Evolutionary conservation across 2,888 invertebrate genomes (phyloP), one percentile per base, ranked within the genome.

Genomic region (Microplitis deprimator): DNA sequence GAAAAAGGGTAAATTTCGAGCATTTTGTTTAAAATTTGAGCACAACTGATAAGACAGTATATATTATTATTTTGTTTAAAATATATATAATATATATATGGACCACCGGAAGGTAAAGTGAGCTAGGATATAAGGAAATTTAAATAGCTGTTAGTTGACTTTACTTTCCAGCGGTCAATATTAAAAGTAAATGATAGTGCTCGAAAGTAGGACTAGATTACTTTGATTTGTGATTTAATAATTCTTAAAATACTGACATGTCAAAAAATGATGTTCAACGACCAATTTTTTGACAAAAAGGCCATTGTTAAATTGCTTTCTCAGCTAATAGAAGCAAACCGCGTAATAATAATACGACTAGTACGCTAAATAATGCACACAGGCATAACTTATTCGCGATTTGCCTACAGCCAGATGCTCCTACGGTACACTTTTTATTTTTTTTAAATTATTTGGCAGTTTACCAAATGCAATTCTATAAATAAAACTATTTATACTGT

Each of bases 171-270:
- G 50, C 13, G 50, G 50, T 50, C 50, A 13, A 29, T 29, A 29
- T 8, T 50, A 64, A 16, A 64, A 60, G 77, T 73, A 70, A 82
- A 84, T 82, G 82, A 79, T 81, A 84, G 87, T 87, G 86, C 86
- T 88, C 86, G 82, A 86, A 86, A 50, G 50, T 85, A 85, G 87
- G 89, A 88, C 88, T 89, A 89, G 89, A 89, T 87, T 89, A 83
- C 87, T 89, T 88, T 88, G 88, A 89, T 89, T 89, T 87, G 86
- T 84, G 86, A 88, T 89, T 86, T 84, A 29, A 78, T 70, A 85
- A 87, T 50, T 50, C 86, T 87, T 89, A 87, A 85, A 87, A 87
- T 87, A 87, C 87, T 87, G 87, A 86, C 84, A 83, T 85, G 86
- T 86, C 86, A 85, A 86, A 86, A 50, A 85, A 83, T 85, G 85